Base-by-base conservation (phyloP, 2,888 invertebrate species). In the Eudemis profundana region DNA sequence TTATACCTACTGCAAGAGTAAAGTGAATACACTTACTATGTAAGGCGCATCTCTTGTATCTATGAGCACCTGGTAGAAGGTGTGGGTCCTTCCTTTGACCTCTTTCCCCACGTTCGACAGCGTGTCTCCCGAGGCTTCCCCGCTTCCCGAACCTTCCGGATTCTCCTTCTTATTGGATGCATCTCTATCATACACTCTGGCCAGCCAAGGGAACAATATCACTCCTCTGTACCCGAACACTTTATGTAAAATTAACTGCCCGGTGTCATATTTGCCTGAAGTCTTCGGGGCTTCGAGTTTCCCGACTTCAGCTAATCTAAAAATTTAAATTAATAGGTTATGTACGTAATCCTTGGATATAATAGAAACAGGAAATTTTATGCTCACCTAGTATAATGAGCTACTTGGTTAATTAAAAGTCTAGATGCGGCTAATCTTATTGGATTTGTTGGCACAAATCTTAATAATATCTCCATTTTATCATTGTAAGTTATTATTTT, bases 201-300 rank as follows among this genome's bases (percentile, higher is more conserved):
- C 99, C 68, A 97, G 91, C 98, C 99, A 99, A 0, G 99, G 98
- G 84, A 99, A 99, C 56, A 99, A 93, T 65, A 99, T 96, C 12
- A 99, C 98, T 3, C 99, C 99, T 74, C 99, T 94, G 85, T 99
- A 99, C 14, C 99, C 99, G 87, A 99, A 99, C 15, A 99, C 96
- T 78, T 97, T 95, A 84, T 99, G 99, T 59, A 99, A 93, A 86
- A 99, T 98, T 68, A 99, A 92, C 89, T 98, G 98, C 8, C 99
- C 99, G 3, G 98, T 98, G 78, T 98, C 97, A 92, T 99, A 99
- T 91, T 98, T 97, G 46, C 97, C 97, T 71, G 96, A 94, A 62
- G 95, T 85, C 92, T 97, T 98, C 38, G 97, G 97, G 36, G 95
- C 89, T 88, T 98, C 97, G 75, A 99, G 92, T 82, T 96, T 96